Evolutionary conservation across 2,797 vertebrate species (phyloP).

Genomic region (Prionace glauca): DNA sequence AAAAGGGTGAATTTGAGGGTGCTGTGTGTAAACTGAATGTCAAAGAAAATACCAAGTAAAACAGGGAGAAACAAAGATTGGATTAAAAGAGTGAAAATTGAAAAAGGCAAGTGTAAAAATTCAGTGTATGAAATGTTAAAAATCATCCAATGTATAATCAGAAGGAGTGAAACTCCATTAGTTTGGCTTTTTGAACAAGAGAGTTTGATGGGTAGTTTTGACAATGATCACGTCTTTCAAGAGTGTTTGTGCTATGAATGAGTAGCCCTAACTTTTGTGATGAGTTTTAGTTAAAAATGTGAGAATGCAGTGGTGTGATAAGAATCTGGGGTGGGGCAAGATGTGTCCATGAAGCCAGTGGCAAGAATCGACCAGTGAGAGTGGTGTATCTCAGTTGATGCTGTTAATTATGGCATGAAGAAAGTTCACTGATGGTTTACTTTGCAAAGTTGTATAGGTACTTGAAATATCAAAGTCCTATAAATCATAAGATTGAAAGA

Average conservation of each 20-base stretch:
- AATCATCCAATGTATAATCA: neutral
- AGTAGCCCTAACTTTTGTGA: neutral
- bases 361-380: neutral
- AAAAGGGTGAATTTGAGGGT: neutral
- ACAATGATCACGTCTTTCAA: neutral
- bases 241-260: neutral
- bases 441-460: neutral
- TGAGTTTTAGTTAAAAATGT: neutral
- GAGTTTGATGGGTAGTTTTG: neutral
- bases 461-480: neutral
- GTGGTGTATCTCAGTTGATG: neutral
- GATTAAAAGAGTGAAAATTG: neutral
- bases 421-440: neutral
- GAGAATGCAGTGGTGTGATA: too few species aligned
- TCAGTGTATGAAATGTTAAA: neutral
- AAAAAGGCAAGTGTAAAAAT: neutral
- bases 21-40: neutral
- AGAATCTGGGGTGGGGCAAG: neutral
- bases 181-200: neutral
- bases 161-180: neutral
- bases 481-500: neutral
- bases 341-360: neutral
- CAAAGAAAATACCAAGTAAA: neutral
- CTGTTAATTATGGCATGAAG: neutral
- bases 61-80: too few species aligned